Percentiles rank a stretch among this genome's conserved stretches.
These are phyloP conservation scores for Drosophila crucigera DNA, from an alignment of 2,888 invertebrate genomes.

Conservation along the genomic window DNA sequence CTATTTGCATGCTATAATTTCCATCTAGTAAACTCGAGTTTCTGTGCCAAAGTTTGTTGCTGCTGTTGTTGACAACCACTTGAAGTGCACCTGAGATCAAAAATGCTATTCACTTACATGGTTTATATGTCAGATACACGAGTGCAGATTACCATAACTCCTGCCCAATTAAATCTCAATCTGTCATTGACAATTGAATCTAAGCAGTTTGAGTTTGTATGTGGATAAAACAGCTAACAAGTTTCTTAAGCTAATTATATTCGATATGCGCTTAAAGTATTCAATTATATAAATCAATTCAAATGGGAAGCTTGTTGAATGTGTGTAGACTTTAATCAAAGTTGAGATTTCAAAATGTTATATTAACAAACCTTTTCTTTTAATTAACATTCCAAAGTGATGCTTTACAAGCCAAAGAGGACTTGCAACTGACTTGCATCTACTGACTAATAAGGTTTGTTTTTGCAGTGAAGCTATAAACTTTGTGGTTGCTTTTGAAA, in stretches of 20 bases:
- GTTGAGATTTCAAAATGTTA: accelerated
- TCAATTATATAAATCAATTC: neutral
- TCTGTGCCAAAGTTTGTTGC: neutral
- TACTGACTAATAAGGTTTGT: neutral
- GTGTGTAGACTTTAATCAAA: neutral
- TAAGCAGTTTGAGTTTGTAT: neutral
- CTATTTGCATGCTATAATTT: conserved; percentile 33
- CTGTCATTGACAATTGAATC: neutral
- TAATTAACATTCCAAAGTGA: neutral
- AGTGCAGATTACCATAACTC: conserved; percentile 19
- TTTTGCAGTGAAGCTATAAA: conserved; percentile 1
- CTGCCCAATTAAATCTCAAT: conserved; percentile 8
- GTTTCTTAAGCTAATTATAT: too few relatives aligned
- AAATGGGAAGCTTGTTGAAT: neutral
- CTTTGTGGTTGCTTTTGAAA: conserved; percentile 33
- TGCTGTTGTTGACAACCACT: conserved; percentile 14
- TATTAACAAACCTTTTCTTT: neutral
- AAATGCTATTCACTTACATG: conserved; percentile 14
- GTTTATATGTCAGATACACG: neutral
- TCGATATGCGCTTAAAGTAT: neutral
- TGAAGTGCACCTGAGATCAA: conserved; percentile 14
- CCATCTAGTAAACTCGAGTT: conserved; percentile 25
- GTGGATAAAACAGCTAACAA: neutral
- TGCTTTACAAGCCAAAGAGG: neutral
- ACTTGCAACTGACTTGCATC: neutral